Base-by-base conservation (phyloP, 2,797 vertebrate species). In the Hippopotamyrus pictus region DNA sequence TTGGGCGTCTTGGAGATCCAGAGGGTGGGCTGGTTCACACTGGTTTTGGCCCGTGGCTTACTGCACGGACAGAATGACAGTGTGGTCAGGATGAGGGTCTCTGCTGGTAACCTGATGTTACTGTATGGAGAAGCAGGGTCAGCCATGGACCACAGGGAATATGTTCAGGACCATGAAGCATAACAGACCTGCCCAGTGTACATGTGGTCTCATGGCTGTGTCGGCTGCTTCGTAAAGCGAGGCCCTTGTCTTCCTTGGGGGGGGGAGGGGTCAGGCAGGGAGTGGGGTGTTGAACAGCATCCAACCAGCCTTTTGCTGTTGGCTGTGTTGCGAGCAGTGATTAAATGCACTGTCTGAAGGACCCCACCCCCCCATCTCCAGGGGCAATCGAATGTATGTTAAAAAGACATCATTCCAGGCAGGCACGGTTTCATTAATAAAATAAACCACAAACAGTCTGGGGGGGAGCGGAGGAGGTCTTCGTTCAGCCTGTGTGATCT, bases 1-100 rank as follows among this genome's bases (percentile, higher is more conserved):
- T 97, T 97, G 76, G 95, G 95, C 0, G 94, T 94, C 92, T 96
- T 97, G 91, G 98, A 97, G 95, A 99, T 99, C 98, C 98, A 99
- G 76, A 99, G 93, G 44, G 96, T 98, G 50, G 98, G 97, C 89
- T 97, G 97, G 91, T 96, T 93, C 22, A 95, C 91, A 29, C 96
- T 95, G 1, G 97, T 97, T 96, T 99, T 98, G 91, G 97, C 96
- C 93, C 95, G 96, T 91, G 97, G 96, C 94, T 96, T 95, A 93
- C 98, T 98, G 95, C 54, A 93, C 94, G 91, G 93, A 87, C 92
- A 86, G 41, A 51, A 69, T 14, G 37, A 9, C 22, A 22, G 46
- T 37, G 41, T 25, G 41, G 37, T 85, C 19, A 51, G 50, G 22
- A 11, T 25, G 12, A 53, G 50, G 48, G 5, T 5, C 84, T 86